Evolutionary conservation across 2,113 vertebrate species (phyloP), one percentile per base, ranked within the genome.

Genomic region (Pterocles gutturalis): DNA sequence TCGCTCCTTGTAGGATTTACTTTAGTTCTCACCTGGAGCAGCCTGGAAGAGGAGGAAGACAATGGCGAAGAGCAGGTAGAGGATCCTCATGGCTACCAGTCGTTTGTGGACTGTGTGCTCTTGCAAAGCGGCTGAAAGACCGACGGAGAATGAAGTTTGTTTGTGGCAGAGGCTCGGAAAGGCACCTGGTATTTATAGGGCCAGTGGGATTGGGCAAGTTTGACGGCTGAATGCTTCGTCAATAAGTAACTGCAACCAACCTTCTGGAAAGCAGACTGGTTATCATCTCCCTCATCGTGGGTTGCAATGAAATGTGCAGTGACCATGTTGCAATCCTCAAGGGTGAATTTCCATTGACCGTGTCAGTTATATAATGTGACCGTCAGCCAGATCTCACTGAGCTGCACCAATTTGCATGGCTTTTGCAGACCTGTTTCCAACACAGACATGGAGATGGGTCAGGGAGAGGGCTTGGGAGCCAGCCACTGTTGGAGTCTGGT

Each of bases 1-100:
- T 25, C 4, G 0, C 13, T 69, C 21, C 54, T 19, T 15, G 2
- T 7, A 12, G 20, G 24, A 21, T 57, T 69, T 12, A 10, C 7
- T 88, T 70, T 81, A 46, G 43, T 45, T 61, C 96, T 95, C 41
- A 97, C 97, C 97, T 97, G 96, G 90, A 87, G 92, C 69, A 69
- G 86, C 90, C 88, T 97, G 95, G 94, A 97, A 96, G 83, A 97
- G 49, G 53, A 97, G n/a, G 79, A 97, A 16, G 72, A 97, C 36
- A 45, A 95, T 24, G 64, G 90, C 83, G 0, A 97, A 89, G 57
- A 97, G 86, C 80, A 95, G 11, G 61, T 76, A 97, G 53, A 97
- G 80, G 80, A 95, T 33, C 69, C 72, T 97, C 97, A 97, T 97
- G 92, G 76, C n/a, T 95, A 43, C 34, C 7, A 24, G 65, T 6